Conservation (phyloP, 37 sponge, comb jelly and placozoan species). For the Oopsacas minuta region DNA sequence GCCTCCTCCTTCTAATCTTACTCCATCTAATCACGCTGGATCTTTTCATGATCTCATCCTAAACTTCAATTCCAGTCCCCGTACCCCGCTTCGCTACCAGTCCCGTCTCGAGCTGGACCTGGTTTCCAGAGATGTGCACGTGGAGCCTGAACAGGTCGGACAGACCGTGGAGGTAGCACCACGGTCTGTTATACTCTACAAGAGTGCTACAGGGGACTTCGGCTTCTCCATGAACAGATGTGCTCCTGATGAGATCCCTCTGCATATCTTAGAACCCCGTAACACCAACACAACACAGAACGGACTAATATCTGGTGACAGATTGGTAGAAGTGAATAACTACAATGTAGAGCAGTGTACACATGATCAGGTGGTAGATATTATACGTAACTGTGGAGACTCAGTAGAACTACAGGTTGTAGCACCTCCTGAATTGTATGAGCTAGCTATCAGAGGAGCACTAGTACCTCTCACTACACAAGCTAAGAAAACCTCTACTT, state of each 20-base stretch:
- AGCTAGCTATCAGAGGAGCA: slow-evolving; percentile 59
- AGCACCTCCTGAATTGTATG: slow-evolving; percentile 62
- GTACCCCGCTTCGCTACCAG: neutral
- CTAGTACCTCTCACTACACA: slow-evolving; percentile 23
- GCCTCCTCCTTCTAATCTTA: neutral
- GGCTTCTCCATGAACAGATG: slow-evolving; percentile 13
- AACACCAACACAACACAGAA: slow-evolving; percentile 18
- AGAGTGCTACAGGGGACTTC: slow-evolving; percentile 1
- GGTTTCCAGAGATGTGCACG: neutral
- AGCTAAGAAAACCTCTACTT: neutral
- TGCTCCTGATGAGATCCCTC: neutral
- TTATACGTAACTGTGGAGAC: slow-evolving; percentile 61
- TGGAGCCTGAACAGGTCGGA: slow-evolving; percentile 5
- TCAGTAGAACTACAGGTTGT: slow-evolving; percentile 43
- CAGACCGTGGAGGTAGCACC: neutral
- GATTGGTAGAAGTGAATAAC: slow-evolving; percentile 78
- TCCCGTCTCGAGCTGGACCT: slow-evolving; percentile 18
- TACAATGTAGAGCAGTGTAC: slow-evolving; percentile 55
- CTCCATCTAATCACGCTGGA: neutral
- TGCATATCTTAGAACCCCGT: neutral
- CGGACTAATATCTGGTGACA: slow-evolving; percentile 69
- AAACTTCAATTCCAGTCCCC: neutral
- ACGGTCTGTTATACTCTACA: neutral
- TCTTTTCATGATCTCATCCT: neutral
- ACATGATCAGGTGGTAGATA: slow-evolving; percentile 68